A percentile compares a stretch with the other conserved stretches of the same genome.
Evolutionary conservation across 1,140 invertebrate species (phyloP).

Genomic region (Drosophila saltans): DNA sequence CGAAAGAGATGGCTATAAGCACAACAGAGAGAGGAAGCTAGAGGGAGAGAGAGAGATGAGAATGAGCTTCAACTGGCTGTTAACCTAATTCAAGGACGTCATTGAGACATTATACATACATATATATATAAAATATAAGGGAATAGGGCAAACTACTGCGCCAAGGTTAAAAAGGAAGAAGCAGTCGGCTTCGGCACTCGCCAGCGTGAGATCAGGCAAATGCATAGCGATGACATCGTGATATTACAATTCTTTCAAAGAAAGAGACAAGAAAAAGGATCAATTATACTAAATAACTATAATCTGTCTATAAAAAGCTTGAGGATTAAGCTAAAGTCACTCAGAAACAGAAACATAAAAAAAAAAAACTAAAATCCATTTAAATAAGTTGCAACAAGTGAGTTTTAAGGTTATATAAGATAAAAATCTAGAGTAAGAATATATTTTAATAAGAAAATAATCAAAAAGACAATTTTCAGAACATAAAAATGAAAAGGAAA

Average conservation of each 20-base stretch:
- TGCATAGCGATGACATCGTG: neutral
- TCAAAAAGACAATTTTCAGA: too few relatives aligned
- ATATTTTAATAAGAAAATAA: too few relatives aligned
- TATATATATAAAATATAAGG: constrained; percentile 65
- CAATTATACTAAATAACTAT: too few relatives aligned
- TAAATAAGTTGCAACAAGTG: too few relatives aligned
- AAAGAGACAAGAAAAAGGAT: too few relatives aligned
- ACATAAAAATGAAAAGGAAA: too few relatives aligned
- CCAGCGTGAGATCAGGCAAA: neutral
- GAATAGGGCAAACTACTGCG: constrained; percentile 83
- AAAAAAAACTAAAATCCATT: too few relatives aligned
- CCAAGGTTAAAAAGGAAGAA: constrained; percentile 61
- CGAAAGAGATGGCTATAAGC: neutral
- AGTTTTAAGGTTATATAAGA: too few relatives aligned
- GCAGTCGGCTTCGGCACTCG: neutral
- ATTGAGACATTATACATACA: constrained; percentile 79
- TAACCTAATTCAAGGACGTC: constrained; percentile 83
- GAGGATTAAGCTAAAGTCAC: too few relatives aligned
- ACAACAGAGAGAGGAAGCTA: neutral
- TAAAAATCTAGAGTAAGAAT: too few relatives aligned
- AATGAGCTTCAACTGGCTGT: constrained; percentile 61
- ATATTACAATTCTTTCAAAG: neutral
- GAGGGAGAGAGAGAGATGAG: constrained; percentile 26
- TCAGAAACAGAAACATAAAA: too few relatives aligned
- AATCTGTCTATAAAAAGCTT: too few relatives aligned